Conservation (phyloP, 1,140 invertebrate species). For the Anagrus nilaparvatae region DNA sequence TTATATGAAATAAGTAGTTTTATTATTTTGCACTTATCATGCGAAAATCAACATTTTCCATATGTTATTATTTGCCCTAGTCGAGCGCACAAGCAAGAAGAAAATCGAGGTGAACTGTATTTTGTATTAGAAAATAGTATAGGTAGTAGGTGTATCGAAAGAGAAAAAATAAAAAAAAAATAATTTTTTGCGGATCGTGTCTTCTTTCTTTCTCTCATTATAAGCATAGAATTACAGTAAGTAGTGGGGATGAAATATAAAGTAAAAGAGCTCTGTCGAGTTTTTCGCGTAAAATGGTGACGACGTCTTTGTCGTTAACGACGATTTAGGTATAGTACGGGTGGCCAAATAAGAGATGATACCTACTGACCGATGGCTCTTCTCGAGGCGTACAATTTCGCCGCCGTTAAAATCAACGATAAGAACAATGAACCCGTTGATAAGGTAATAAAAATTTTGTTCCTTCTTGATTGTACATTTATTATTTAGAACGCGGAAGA, state of each 20-base stretch:
- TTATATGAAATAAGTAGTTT: too few relatives aligned
- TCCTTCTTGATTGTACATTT: neutral
- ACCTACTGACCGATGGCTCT: constrained; percentile 36
- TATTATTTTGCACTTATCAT: too few relatives aligned
- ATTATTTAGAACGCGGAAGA: neutral
- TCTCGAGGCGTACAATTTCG: constrained; percentile 35
- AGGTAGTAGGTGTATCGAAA: too few relatives aligned
- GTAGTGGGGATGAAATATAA: neutral
- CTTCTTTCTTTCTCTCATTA: neutral
- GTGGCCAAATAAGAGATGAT: constrained; percentile 20
- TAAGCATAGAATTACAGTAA: neutral
- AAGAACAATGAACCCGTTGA: constrained; percentile 32
- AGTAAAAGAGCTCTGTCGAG: neutral
- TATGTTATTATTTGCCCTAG: too few relatives aligned
- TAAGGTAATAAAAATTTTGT: constrained; percentile 23
- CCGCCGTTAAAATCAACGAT: constrained; percentile 29
- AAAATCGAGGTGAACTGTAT: too few relatives aligned
- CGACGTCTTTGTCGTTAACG: constrained; percentile 30
- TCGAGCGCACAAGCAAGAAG: too few relatives aligned
- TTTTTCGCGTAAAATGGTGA: constrained; percentile 10
- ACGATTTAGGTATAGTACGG: constrained; percentile 15
- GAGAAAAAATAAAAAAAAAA: too few relatives aligned
- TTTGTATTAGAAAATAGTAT: too few relatives aligned
- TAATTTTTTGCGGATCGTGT: too few relatives aligned
- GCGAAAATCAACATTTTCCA: too few relatives aligned